Percentiles rank a stretch among this genome's conserved stretches.
Conservation (phyloP, 2,888 invertebrate genomes). For the Chrysolina haemoptera region DNA sequence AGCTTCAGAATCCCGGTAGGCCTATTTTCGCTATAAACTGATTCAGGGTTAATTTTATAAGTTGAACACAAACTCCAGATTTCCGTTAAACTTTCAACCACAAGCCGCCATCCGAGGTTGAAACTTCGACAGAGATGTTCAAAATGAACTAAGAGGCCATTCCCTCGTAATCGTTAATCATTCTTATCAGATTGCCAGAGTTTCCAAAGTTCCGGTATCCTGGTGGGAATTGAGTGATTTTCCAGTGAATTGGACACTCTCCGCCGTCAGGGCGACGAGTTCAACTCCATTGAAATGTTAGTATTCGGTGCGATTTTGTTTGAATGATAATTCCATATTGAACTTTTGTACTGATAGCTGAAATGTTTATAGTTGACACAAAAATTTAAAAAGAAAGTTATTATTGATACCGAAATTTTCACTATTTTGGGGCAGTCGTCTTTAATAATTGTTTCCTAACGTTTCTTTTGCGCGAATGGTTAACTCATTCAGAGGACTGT, state of each 20-base stretch:
- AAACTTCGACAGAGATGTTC: not conserved
- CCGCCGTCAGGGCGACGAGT: not conserved
- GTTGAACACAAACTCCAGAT: not conserved
- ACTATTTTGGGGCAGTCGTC: no score
- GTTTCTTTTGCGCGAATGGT: no score
- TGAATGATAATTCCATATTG: no score
- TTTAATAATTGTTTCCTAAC: no score
- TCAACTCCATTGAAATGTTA: not conserved
- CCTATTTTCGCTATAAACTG: not conserved
- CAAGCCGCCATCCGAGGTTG: not conserved
- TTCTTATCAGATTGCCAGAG: not conserved
- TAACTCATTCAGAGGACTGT: no score
- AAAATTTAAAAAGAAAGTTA: no score
- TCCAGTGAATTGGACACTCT: not conserved
- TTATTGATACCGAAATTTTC: no score
- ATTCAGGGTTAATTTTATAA: not conserved
- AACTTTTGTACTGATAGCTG: no score
- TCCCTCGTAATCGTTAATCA: not conserved
- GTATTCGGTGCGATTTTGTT: no score
- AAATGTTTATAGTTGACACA: no score
- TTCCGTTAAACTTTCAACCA: not conserved
- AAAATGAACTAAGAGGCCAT: not conserved
- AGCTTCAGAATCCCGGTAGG: no score
- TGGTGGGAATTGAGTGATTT: not conserved
- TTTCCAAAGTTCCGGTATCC: not conserved